phyloP scores from a whole-genome alignment of 2,888 invertebrate genomes.

The Cataglyphis altisquamis region DNA sequence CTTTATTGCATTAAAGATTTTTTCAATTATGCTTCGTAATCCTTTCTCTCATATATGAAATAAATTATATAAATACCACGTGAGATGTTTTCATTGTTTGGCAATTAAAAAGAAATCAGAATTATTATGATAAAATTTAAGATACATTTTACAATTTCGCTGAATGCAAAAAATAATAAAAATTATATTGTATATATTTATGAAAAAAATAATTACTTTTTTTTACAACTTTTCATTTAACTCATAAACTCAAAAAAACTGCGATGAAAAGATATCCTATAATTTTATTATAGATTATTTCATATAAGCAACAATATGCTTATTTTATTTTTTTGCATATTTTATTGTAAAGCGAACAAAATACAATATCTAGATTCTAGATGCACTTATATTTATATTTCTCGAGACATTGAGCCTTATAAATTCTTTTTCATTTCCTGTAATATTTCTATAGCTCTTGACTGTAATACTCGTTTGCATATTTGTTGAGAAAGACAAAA shows the following conservation, averaged over 20 bases:
- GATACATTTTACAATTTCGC: not conserved
- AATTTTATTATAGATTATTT: not conserved
- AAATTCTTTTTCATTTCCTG: constrained; percentile 66
- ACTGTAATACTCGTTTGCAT: constrained; percentile 63
- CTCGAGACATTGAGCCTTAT: constrained; percentile 59
- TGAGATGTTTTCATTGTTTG: not conserved
- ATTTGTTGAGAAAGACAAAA: constrained; percentile 42
- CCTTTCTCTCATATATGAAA: not conserved
- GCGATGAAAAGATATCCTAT: not conserved
- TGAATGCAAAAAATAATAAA: not conserved
- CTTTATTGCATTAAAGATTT: not conserved
- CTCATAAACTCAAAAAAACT: not conserved
- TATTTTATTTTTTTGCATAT: not conserved
- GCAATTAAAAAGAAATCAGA: not conserved
- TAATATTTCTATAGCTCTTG: constrained; percentile 60
- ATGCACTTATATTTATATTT: constrained; percentile 57
- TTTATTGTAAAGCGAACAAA: not conserved
- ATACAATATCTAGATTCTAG: constrained; percentile 8
- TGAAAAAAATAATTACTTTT: not conserved
- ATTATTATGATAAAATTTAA: not conserved
- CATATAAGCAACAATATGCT: not conserved
- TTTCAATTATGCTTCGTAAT: not conserved
- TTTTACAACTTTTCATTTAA: not conserved
- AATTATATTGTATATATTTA: not conserved
- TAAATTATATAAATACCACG: constrained; percentile 11